A percentile compares a stretch with the other conserved stretches of the same genome.
These are phyloP conservation scores for Gavialis gangeticus DNA, from an alignment of 2,113 vertebrate species.

Conservation along the genomic window DNA sequence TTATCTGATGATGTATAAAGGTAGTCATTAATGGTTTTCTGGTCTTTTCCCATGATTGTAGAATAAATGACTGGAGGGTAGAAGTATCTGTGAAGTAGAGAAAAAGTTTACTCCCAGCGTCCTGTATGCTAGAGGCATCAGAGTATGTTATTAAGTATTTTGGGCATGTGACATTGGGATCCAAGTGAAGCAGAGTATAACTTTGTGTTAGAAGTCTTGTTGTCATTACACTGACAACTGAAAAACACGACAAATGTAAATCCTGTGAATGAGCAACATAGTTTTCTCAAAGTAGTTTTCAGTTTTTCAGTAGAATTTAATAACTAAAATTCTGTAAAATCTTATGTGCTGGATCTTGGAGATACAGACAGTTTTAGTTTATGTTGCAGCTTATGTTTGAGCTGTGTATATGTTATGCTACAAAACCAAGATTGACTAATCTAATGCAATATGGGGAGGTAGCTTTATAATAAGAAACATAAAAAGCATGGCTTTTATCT, in stretches of 20 bases:
- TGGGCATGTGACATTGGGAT: constrained; percentile 5
- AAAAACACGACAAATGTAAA: neutral
- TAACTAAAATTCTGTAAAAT: neutral
- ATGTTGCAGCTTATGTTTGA: neutral
- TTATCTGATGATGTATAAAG: neutral
- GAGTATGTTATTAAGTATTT: constrained; percentile 2
- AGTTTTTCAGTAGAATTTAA: neutral
- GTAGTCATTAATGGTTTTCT: constrained; percentile 22
- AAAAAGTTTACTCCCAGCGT: constrained; percentile 20
- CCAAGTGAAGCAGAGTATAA: neutral
- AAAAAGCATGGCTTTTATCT: constrained; percentile 30
- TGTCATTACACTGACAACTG: neutral
- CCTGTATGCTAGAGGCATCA: constrained; percentile 39
- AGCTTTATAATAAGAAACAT: neutral
- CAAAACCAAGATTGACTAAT: neutral
- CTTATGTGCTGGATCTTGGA: neutral
- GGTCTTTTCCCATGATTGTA: constrained; percentile 55
- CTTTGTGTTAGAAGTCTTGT: neutral
- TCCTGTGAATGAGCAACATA: neutral
- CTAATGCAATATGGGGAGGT: neutral
- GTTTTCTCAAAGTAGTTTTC: neutral
- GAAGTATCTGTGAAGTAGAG: constrained; percentile 53
- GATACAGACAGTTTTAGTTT: neutral
- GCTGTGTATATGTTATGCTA: neutral
- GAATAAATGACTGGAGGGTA: constrained; percentile 48